phyloP scores from a whole-genome alignment of 2,888 invertebrate genomes.

The Andrena trimmerana region DNA sequence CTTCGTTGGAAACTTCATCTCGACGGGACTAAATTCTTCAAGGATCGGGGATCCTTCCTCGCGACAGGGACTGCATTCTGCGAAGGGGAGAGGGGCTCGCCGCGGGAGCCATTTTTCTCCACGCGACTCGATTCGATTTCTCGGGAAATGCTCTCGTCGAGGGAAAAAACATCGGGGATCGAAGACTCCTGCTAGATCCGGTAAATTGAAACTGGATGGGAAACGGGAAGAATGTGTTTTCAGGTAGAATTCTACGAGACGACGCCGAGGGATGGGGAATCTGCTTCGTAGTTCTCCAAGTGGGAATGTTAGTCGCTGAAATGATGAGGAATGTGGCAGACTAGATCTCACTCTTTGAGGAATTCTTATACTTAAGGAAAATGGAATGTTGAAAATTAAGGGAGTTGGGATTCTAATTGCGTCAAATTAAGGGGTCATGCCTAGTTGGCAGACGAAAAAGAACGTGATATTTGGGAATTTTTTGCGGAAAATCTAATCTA shows the following conservation, averaged over 20 bases:
- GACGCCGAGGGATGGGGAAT: slow-evolving; percentile 20
- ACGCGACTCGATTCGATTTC: slow-evolving; percentile 67
- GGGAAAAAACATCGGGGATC: slow-evolving; percentile 54
- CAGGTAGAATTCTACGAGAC: slow-evolving; percentile 34
- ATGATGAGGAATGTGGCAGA: not conserved
- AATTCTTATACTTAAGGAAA: not conserved
- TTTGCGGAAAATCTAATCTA: no score
- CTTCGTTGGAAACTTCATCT: slow-evolving; percentile 15
- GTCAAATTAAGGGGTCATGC: no score
- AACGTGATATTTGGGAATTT: no score
- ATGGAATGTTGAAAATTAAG: no score
- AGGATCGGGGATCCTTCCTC: slow-evolving; percentile 30
- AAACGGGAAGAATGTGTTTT: slow-evolving; percentile 51
- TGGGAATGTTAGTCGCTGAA: slow-evolving; percentile 23
- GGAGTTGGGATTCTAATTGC: no score
- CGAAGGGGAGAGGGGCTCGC: slow-evolving; percentile 29
- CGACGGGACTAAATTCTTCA: slow-evolving; percentile 45
- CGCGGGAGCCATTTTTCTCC: slow-evolving; percentile 67
- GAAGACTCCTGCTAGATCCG: slow-evolving; percentile 63
- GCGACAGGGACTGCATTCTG: not conserved
- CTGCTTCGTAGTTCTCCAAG: slow-evolving; percentile 4
- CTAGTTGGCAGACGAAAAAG: no score
- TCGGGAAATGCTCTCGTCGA: slow-evolving; percentile 59
- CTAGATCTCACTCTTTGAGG: not conserved
- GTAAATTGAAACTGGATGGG: slow-evolving; percentile 72